Percentiles rank a stretch among this genome's conserved stretches.
phyloP scores from a whole-genome alignment of 2,113 vertebrate genomes.

The Deroptyus accipitrinus region DNA sequence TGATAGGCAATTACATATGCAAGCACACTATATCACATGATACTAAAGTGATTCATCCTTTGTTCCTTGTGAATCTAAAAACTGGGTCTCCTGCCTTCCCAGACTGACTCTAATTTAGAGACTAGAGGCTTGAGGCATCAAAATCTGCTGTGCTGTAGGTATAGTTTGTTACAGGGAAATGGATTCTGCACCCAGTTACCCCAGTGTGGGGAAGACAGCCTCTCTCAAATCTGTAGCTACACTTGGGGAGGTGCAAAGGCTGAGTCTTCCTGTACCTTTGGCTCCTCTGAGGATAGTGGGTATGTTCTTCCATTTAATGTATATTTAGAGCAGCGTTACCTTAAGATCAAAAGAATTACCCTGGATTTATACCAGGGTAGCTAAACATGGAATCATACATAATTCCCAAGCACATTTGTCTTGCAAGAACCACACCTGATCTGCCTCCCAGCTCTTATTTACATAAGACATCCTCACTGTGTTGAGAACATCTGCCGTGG shows the following conservation, averaged over 20 bases:
- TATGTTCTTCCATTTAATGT: background rate
- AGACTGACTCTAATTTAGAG: background rate
- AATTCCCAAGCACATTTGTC: constrained; percentile 62
- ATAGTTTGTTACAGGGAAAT: background rate
- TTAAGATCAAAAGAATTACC: constrained; percentile 47
- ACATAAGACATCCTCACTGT: constrained; percentile 5
- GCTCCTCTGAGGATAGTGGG: background rate
- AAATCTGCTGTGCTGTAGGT: background rate
- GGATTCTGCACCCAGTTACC: background rate
- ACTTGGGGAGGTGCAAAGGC: background rate
- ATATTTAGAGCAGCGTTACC: constrained; percentile 10
- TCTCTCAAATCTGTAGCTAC: background rate
- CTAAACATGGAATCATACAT: constrained; percentile 56
- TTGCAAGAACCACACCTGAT: constrained; percentile 62
- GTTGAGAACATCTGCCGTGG: constrained; percentile 53
- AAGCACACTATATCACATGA: background rate
- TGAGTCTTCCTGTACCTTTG: background rate
- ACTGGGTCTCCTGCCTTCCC: constrained; percentile 7
- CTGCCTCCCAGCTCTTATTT: constrained; percentile 58
- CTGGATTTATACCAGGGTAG: constrained; percentile 43
- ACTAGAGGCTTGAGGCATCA: background rate
- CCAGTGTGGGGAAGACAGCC: background rate
- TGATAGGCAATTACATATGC: constrained; percentile 13
- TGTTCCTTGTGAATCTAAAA: background rate
- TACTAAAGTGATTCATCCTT: constrained; percentile 16